A percentile compares a stretch with the other conserved stretches of the same genome.
Conservation (phyloP, 2,113 vertebrate genomes). For the Tyto alba region DNA sequence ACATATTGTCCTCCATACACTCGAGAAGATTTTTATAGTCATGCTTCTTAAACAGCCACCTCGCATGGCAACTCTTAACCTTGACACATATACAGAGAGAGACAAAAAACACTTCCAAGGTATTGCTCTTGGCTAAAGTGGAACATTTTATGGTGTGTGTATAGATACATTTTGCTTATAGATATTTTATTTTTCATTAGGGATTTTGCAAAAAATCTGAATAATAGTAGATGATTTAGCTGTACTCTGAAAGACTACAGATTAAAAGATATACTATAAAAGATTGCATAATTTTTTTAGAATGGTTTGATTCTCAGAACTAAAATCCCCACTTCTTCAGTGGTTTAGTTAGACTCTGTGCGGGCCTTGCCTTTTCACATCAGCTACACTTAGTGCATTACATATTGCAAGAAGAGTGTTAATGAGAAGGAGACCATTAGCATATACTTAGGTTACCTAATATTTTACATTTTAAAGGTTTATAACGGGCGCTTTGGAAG, state of each 20-base stretch:
- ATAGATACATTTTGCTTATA: not conserved
- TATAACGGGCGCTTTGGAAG: not conserved
- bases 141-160: not conserved
- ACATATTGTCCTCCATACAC: slow-evolving; percentile 29
- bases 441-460: not conserved
- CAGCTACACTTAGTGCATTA: not conserved
- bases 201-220: not conserved
- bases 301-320: not conserved
- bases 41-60: slow-evolving; percentile 13
- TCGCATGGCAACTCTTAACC: slow-evolving; percentile 10
- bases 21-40: slow-evolving; percentile 13
- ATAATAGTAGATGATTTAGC: not conserved
- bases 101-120: not conserved
- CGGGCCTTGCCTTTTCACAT: not conserved
- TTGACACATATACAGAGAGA: not conserved
- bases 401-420: not conserved
- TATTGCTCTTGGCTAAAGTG: not conserved
- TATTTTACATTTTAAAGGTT: not conserved
- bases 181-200: not conserved
- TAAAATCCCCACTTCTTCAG: not conserved
- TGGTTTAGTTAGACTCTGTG: not conserved
- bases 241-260: not conserved
- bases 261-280: not conserved
- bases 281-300: not conserved
- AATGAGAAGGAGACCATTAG: not conserved